Evolutionary conservation across 2,888 invertebrate genomes (phyloP).

Genomic region (Acleris literana): DNA sequence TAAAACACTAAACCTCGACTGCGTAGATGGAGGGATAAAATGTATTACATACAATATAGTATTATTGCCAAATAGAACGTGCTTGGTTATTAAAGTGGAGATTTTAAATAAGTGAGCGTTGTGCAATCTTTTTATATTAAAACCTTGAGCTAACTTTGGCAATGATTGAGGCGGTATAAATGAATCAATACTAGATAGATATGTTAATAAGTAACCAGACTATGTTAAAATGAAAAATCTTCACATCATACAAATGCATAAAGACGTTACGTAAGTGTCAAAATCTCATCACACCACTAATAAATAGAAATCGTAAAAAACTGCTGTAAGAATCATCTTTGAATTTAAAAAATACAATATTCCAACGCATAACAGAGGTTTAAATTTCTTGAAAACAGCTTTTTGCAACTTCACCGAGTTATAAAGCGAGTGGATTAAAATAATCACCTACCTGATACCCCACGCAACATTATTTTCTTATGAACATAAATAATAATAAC

Average conservation of each 20-base stretch:
- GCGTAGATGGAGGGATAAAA: not conserved
- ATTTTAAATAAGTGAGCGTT: slow-evolving; percentile 6
- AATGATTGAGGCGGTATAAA: slow-evolving; percentile 17
- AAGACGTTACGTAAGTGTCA: not conserved
- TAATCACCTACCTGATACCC: too few relatives aligned
- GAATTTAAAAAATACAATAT: too few relatives aligned
- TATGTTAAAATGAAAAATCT: not conserved
- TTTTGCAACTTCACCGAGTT: too few relatives aligned
- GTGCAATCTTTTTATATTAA: not conserved
- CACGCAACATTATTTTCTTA: too few relatives aligned
- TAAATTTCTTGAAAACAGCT: too few relatives aligned
- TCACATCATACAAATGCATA: too few relatives aligned
- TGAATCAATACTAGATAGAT: slow-evolving; percentile 5
- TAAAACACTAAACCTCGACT: not conserved
- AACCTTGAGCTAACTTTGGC: slow-evolving; percentile 25
- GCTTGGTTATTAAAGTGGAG: slow-evolving; percentile 6
- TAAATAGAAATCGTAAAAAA: too few relatives aligned
- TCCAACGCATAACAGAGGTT: too few relatives aligned
- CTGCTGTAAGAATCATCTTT: too few relatives aligned
- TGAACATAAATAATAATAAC: too few relatives aligned
- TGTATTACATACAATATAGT: slow-evolving; percentile 3
- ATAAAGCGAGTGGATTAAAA: too few relatives aligned
- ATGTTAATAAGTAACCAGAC: not conserved
- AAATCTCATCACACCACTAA: not conserved
- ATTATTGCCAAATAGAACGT: slow-evolving; percentile 10